Evolutionary conservation across 1,140 invertebrate species (phyloP).

Genomic region (Halictus rubicundus): DNA sequence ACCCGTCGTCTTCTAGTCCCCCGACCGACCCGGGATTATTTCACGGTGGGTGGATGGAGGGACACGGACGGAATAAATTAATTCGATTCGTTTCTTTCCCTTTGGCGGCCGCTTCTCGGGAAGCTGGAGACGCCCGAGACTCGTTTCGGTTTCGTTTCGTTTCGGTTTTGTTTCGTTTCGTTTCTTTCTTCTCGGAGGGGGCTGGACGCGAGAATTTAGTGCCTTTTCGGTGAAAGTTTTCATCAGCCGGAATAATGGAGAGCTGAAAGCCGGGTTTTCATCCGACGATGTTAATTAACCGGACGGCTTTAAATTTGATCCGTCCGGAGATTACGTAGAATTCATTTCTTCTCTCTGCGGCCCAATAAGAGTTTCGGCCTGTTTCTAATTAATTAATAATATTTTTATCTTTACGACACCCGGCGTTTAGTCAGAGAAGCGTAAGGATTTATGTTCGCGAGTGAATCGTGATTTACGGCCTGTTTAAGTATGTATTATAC

Average conservation of each 20-base stretch:
- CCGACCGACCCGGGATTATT: background rate
- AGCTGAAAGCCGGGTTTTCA: background rate
- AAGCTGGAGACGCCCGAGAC: background rate
- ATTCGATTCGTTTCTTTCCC: constrained; percentile 25
- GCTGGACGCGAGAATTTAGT: background rate
- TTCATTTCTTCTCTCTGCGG: background rate
- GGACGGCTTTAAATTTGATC: background rate
- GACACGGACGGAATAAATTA: constrained; percentile 32
- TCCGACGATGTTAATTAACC: background rate
- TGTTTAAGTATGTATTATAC: background rate
- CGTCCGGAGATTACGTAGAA: background rate
- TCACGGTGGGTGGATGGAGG: background rate
- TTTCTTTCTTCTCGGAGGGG: background rate
- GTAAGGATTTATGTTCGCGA: too few species aligned
- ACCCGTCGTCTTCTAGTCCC: background rate
- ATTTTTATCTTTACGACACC: background rate
- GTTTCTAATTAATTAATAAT: background rate
- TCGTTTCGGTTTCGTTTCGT: background rate
- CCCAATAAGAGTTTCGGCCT: background rate
- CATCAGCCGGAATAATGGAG: background rate
- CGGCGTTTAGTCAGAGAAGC: too few species aligned
- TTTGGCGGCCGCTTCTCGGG: too few species aligned
- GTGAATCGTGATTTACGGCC: background rate
- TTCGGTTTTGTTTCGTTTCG: background rate
- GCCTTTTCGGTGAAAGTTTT: background rate